phyloP scores from a whole-genome alignment of 2,113 vertebrate genomes.

The Ophiodon elongatus region DNA sequence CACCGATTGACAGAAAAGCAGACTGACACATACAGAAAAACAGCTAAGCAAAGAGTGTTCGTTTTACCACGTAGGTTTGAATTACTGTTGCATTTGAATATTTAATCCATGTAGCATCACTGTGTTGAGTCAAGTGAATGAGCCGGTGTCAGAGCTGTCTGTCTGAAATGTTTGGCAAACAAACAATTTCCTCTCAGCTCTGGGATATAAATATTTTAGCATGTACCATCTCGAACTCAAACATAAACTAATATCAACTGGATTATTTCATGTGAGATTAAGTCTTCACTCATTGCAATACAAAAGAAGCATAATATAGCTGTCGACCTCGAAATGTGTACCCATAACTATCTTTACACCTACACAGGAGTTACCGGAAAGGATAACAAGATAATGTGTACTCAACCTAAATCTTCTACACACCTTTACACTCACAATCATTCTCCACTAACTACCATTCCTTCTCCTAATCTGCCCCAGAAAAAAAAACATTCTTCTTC shows the following conservation, averaged over 20 bases:
- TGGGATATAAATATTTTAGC: constrained; percentile 12
- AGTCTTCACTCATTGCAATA: background rate
- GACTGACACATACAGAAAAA: constrained; percentile 4
- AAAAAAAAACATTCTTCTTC: constrained; percentile 15
- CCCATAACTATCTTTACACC: background rate
- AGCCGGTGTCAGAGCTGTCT: constrained; percentile 26
- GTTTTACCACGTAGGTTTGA: constrained; percentile 43
- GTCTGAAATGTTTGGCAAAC: constrained; percentile 31
- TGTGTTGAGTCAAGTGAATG: constrained; percentile 22
- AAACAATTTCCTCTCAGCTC: constrained; percentile 18
- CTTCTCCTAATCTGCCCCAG: constrained; percentile 6
- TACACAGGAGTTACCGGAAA: background rate
- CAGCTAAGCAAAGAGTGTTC: background rate
- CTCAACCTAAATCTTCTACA: background rate
- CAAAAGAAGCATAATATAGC: background rate
- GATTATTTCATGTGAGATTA: constrained; percentile 11
- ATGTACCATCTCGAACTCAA: constrained; percentile 20
- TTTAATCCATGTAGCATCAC: constrained; percentile 38
- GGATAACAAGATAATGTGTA: background rate
- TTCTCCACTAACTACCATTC: constrained; percentile 14
- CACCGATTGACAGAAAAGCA: constrained; percentile 18
- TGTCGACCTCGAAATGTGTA: background rate
- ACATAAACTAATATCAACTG: background rate
- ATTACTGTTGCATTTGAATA: constrained; percentile 67
- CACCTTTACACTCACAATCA: constrained; percentile 2